Conservation (phyloP, 2,888 invertebrate genomes). For the Synergus laeviventris region DNA sequence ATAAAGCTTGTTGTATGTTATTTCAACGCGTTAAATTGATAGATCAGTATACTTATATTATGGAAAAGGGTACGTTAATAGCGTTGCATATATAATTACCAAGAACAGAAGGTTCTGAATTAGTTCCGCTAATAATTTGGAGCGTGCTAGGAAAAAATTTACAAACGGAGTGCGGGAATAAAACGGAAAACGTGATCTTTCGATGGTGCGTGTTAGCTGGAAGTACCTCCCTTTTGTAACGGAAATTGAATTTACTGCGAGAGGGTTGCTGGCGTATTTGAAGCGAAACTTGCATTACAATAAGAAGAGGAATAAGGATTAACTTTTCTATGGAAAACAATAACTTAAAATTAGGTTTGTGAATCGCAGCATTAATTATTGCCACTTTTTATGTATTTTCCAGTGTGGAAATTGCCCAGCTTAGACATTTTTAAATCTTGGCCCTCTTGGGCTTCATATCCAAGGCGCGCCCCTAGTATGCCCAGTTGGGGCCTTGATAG, state of each 20-base stretch:
- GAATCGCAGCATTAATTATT: slow-evolving; percentile 17
- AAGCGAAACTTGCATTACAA: slow-evolving; percentile 18
- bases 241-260: slow-evolving; percentile 51
- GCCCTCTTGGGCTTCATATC: no score
- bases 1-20: not conserved
- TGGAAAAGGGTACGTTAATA: not conserved
- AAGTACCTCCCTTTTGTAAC: slow-evolving; percentile 48
- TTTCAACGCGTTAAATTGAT: not conserved
- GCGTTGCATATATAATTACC: not conserved
- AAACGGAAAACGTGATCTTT: slow-evolving; percentile 49
- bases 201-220: slow-evolving; percentile 46
- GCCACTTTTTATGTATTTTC: no score
- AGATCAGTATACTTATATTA: not conserved
- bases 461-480: no score
- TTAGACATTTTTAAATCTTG: no score
- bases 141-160: slow-evolving; percentile 36
- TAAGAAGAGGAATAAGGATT: slow-evolving; percentile 17
- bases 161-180: slow-evolving; percentile 40
- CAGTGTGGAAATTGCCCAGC: no score
- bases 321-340: slow-evolving; percentile 5
- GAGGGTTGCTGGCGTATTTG: slow-evolving; percentile 31
- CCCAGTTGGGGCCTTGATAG: no score
- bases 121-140: slow-evolving; percentile 49
- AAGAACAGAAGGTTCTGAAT: slow-evolving; percentile 66
- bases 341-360: slow-evolving; percentile 28